Percentiles rank a stretch among this genome's conserved stretches.
Evolutionary conservation across 2,113 vertebrate species (phyloP).

Genomic region (Pogona vitticeps): DNA sequence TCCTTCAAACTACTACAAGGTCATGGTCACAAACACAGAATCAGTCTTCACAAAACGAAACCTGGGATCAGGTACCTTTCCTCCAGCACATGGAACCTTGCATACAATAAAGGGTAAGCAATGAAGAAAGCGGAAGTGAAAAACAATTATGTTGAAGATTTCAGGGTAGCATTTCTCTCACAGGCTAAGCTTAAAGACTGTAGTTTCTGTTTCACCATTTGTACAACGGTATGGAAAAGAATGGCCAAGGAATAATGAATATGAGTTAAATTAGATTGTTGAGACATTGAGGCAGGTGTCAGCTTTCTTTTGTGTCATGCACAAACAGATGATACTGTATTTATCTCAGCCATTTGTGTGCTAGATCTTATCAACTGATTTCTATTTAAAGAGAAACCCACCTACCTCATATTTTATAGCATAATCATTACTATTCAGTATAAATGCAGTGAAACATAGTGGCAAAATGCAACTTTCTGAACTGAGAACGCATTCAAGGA

Average conservation of each 20-base stretch:
- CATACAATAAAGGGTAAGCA: slow-evolving; percentile 61
- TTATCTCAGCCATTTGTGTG: slow-evolving; percentile 32
- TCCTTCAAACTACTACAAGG: slow-evolving; percentile 43
- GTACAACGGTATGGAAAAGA: not conserved
- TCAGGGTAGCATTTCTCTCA: slow-evolving; percentile 32
- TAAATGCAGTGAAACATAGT: not conserved
- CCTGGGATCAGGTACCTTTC: slow-evolving; percentile 65
- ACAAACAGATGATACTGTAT: not conserved
- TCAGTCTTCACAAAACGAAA: slow-evolving; percentile 59
- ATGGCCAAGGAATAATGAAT: not conserved
- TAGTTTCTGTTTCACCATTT: not conserved
- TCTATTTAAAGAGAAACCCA: slow-evolving; percentile 30
- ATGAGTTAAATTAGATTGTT: not conserved
- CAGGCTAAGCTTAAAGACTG: accelerated
- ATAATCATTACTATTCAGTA: not conserved
- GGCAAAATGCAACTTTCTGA: not conserved
- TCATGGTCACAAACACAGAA: slow-evolving; percentile 49
- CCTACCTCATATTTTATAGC: not conserved
- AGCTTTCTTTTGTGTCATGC: not conserved
- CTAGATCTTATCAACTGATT: slow-evolving; percentile 1
- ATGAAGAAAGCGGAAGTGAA: slow-evolving; percentile 62
- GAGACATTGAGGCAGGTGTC: slow-evolving; percentile 13
- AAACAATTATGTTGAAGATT: slow-evolving; percentile 51
- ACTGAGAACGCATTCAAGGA: not conserved
- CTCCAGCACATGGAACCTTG: slow-evolving; percentile 77